Evolutionary conservation across 1,140 invertebrate species (phyloP).

Genomic region (Drosophila nebulosa): DNA sequence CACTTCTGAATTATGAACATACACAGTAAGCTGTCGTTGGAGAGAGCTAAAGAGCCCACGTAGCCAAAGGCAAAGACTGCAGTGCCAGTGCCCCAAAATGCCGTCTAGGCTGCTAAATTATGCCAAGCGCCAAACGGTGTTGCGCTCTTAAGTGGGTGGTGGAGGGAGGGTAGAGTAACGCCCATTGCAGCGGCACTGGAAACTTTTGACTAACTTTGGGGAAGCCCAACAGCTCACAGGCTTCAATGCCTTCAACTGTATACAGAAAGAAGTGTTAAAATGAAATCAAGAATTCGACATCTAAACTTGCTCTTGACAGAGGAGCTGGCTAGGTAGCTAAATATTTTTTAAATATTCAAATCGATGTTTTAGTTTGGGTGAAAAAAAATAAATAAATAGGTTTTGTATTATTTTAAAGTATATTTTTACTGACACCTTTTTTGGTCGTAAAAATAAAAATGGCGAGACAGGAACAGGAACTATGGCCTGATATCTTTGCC

Average conservation of each 20-base stretch:
- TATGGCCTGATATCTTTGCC: not conserved
- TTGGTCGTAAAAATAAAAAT: not conserved
- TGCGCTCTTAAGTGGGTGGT: conserved; percentile 31
- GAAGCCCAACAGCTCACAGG: not conserved
- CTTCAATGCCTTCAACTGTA: not conserved
- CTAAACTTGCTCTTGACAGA: not conserved
- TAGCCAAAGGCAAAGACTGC: not conserved
- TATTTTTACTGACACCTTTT: not conserved
- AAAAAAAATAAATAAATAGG: too few relatives aligned
- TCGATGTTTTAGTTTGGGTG: not conserved
- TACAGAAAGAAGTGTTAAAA: not conserved
- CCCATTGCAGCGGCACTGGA: not conserved
- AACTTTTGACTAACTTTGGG: conserved; percentile 42
- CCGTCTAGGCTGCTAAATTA: conserved; percentile 43
- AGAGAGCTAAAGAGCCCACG: conserved; percentile 26
- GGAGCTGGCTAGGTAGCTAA: not conserved
- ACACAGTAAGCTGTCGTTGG: conserved; percentile 31
- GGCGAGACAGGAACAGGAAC: not conserved
- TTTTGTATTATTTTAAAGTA: not conserved
- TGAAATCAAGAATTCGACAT: not conserved
- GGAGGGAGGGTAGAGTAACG: not conserved
- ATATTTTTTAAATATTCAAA: not conserved
- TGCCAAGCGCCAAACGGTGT: conserved; percentile 39
- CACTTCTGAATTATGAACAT: conserved; percentile 55
- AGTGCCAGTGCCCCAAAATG: conserved; percentile 14